Base-by-base conservation (phyloP, 2,113 vertebrate species). In the Cryptotis parvus region DNA sequence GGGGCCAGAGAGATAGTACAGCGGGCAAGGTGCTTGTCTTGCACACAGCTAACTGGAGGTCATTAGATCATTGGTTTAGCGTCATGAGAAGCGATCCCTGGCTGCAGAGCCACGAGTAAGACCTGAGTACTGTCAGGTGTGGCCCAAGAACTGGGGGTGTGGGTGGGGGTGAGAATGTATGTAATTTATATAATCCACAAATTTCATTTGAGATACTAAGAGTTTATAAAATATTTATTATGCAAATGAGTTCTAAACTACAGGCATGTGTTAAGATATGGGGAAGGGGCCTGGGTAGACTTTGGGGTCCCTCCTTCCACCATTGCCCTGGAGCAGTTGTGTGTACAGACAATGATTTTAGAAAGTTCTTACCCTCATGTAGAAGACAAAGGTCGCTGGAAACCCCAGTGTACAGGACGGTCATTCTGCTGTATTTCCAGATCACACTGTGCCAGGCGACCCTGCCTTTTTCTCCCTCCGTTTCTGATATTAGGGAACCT, bases 201-300 rank as follows among this genome's bases (percentile, higher is more conserved):
- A 33, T 92, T 91, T 84, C 45, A 22, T 73, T 41, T 81, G 43
- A 35, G 45, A 39, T 85, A 5, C 49, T 75, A 52, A 86, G 69
- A 76, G 1, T 80, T 91, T 76, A 79, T 27, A 89, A 83, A 83
- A 75, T 76, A 79, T 27, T 79, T 94, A 24, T 74, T 76, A 86
- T n/a, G 45, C 94, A 72, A 77, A 82, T 29, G 29, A 85, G 26
- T 18, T 66, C 35, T 33, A 90, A 66, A 8, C 11, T 69, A 63
- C 31, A 24, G 20, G 39, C 79, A 37, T 77, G 66, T 26, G 52
- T 91, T 24, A 85, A 68, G 89, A 49, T 63, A 55, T 85, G 11
- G 75, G 49, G 49, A 80, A 81, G 73, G 35, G 6, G 15, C 58
- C 37, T 70, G 41, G 29, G 58, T 61, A 66, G 78, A 45, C 31